phyloP scores from a whole-genome alignment of 2,797 vertebrate species.

The Ctenochaetus hawaiiensis region DNA sequence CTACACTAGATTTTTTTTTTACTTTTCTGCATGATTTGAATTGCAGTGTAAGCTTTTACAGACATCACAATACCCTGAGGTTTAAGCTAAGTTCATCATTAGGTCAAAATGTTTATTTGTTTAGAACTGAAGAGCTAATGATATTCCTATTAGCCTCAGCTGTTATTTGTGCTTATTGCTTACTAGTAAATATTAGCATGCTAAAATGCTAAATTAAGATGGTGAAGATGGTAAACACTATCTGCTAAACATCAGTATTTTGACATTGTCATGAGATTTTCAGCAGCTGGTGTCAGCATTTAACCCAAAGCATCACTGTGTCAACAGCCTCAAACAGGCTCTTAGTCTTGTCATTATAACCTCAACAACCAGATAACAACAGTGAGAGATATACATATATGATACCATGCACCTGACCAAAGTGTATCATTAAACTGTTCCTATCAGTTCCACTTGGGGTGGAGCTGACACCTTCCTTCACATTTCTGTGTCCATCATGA shows the following conservation, averaged over 20 bases:
- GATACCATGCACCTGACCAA: constrained; percentile 4
- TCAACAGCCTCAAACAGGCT: background rate
- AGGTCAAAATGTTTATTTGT: background rate
- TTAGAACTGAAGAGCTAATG: too few species aligned
- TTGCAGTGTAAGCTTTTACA: too few species aligned
- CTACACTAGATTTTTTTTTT: too few species aligned
- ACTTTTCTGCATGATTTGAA: background rate
- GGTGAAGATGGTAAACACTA: background rate
- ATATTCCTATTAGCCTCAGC: too few species aligned
- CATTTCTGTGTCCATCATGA: constrained; percentile 46
- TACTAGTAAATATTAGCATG: background rate
- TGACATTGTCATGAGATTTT: background rate
- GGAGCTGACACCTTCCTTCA: constrained; percentile 16
- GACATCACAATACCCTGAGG: background rate
- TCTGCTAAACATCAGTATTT: background rate
- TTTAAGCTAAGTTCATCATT: background rate
- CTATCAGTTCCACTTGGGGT: constrained; percentile 25
- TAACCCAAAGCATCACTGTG: background rate
- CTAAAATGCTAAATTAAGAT: background rate
- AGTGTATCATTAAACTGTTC: background rate
- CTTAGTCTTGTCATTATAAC: background rate
- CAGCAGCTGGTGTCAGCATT: background rate
- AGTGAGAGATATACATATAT: constrained; percentile 12
- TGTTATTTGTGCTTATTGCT: too few species aligned
- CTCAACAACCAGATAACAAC: background rate